phyloP scores from a whole-genome alignment of 2,888 invertebrate species.

The Neoascia interrupta region DNA sequence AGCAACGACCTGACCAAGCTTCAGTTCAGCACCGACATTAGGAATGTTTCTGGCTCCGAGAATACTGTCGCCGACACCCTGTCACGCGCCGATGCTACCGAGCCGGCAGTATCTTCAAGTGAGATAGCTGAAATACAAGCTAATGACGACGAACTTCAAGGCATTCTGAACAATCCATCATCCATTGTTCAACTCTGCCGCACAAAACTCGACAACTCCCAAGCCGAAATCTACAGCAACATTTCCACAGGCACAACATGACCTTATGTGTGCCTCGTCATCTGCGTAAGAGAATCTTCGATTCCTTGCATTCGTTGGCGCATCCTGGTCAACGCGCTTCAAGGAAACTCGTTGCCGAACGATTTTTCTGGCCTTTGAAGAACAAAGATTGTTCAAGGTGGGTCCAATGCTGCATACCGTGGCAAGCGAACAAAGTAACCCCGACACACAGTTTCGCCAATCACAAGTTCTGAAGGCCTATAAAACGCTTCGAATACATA shows the following conservation, averaged over 20 bases:
- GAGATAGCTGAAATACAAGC: neutral
- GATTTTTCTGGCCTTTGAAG: conserved; percentile 6
- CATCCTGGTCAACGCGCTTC: neutral
- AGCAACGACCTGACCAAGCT: no score
- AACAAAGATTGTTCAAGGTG: neutral
- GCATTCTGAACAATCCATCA: neutral
- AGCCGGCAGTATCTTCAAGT: neutral
- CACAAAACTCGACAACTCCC: neutral
- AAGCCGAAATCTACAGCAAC: neutral
- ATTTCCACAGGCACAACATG: no score
- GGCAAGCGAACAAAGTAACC: conserved; percentile 2
- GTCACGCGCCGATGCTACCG: neutral
- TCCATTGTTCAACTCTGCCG: neutral
- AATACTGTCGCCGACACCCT: no score
- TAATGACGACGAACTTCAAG: neutral
- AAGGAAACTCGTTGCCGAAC: neutral
- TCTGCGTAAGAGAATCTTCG: neutral
- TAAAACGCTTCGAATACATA: conserved; percentile 16
- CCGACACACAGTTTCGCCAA: neutral
- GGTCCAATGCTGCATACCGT: conserved; percentile 4
- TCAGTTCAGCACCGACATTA: no score
- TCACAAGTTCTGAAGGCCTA: conserved; percentile 4
- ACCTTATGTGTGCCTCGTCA: neutral
- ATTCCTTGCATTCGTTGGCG: neutral
- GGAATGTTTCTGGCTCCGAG: no score